Conservation (phyloP, 2,888 invertebrate species). For the Phortica magna region DNA sequence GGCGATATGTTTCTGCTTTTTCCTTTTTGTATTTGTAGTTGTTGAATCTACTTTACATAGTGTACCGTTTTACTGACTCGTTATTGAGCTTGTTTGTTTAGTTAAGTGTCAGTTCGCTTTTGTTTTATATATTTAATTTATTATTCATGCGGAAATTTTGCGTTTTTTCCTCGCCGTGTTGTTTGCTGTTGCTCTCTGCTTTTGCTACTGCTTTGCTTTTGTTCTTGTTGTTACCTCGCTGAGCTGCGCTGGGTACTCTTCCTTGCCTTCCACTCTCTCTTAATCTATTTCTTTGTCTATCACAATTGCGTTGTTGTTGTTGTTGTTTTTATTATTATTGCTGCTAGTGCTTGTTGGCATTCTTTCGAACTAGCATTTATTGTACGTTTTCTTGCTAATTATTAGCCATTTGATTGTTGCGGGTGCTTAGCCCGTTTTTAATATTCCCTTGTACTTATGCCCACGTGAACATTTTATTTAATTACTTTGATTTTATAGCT, state of each 20-base stretch:
- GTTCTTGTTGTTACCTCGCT: neutral
- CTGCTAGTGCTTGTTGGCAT: slow-evolving; percentile 43
- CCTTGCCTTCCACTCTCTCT: slow-evolving; percentile 50
- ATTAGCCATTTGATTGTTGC: slow-evolving; percentile 53
- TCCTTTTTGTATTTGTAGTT: neutral
- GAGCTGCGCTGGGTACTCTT: neutral
- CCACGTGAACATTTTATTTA: slow-evolving; percentile 11
- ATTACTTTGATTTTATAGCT: neutral
- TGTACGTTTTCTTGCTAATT: slow-evolving; percentile 49
- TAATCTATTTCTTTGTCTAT: slow-evolving; percentile 72
- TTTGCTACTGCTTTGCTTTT: slow-evolving; percentile 6
- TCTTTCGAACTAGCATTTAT: slow-evolving; percentile 55
- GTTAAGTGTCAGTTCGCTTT: slow-evolving; percentile 7
- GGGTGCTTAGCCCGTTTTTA: slow-evolving; percentile 42
- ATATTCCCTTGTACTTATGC: neutral
- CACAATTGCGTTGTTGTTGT: slow-evolving; percentile 72
- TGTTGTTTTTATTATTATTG: slow-evolving; percentile 50
- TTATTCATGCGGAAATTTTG: slow-evolving; percentile 29
- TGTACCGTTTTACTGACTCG: neutral
- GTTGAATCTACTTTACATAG: no score
- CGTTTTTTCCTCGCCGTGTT: neutral
- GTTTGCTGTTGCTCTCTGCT: neutral
- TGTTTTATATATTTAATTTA: slow-evolving; percentile 29
- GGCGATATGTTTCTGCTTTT: neutral
- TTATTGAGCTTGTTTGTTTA: slow-evolving; percentile 42